These are phyloP conservation scores for Desmophyllum pertusum DNA, from an alignment of 92 coral and sea anemone species.

Conservation along the genomic window DNA sequence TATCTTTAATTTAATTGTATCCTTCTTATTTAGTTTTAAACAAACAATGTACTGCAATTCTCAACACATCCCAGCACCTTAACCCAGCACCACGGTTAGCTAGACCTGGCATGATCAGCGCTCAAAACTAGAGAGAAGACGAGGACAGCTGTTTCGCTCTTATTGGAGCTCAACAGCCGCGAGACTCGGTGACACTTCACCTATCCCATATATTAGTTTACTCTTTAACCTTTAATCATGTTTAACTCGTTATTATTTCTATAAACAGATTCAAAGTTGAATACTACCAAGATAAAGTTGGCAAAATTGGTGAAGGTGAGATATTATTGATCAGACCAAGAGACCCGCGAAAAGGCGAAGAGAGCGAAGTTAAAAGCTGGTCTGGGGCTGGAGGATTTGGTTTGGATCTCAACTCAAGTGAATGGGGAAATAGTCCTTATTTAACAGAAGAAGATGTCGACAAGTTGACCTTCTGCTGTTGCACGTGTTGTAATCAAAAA, in stretches of 20 bases:
- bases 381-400: constrained; percentile 25
- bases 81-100: too few species aligned
- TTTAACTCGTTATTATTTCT: too few species aligned
- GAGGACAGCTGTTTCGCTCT: too few species aligned
- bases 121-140: too few species aligned
- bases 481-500: constrained; percentile 31
- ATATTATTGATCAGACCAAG: constrained; percentile 38
- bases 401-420: constrained; percentile 17
- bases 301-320: constrained; percentile 44
- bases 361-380: constrained; percentile 20
- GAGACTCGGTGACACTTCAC: too few species aligned
- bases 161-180: too few species aligned
- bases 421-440: constrained; percentile 49
- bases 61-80: too few species aligned
- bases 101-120: too few species aligned
- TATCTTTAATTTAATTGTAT: not conserved
- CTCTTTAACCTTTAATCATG: too few species aligned
- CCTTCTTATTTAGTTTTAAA: not conserved
- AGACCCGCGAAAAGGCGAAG: constrained; percentile 38
- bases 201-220: too few species aligned
- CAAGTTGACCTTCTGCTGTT: constrained; percentile 46
- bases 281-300: constrained; percentile 23
- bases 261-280: constrained; percentile 44
- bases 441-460: constrained; percentile 40
- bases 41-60: too few species aligned